Conservation (phyloP, 2,113 vertebrate genomes). For the Rattus norvegicus region DNA sequence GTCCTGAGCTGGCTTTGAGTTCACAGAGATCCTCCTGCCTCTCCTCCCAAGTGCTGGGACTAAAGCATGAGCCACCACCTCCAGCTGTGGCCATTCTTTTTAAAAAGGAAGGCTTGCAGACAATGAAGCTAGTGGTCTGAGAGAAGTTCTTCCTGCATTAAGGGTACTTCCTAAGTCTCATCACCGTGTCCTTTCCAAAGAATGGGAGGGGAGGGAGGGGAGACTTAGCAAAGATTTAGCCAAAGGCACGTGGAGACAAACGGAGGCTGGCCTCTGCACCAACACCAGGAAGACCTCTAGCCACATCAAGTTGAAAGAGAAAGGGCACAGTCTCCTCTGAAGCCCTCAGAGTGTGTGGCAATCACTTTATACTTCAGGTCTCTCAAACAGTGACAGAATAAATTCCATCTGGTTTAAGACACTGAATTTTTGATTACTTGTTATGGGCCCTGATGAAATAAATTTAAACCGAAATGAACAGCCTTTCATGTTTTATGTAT, state of each 20-base stretch:
- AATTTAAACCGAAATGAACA: background rate
- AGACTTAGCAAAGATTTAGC: background rate
- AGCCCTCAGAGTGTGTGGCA: rapidly evolving
- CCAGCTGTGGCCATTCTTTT: background rate
- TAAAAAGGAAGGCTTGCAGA: background rate
- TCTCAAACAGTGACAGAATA: background rate
- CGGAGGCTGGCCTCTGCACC: background rate
- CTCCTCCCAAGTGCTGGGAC: background rate
- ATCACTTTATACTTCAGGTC: background rate
- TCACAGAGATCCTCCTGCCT: background rate
- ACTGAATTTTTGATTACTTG: background rate
- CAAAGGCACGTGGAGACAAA: background rate
- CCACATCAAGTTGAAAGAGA: background rate
- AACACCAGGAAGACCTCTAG: background rate
- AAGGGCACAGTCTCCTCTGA: too few species aligned
- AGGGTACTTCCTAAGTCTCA: background rate
- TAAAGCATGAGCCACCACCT: background rate
- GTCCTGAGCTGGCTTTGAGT: too few species aligned
- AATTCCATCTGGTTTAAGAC: background rate
- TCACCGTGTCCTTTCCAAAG: background rate
- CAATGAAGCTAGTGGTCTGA: background rate
- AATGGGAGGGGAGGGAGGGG: background rate
- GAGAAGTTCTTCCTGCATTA: background rate
- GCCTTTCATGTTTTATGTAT: background rate
- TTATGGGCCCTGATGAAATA: background rate